Base-by-base conservation (phyloP, 2,113 vertebrate genomes). In the Ammodytes dubius region DNA sequence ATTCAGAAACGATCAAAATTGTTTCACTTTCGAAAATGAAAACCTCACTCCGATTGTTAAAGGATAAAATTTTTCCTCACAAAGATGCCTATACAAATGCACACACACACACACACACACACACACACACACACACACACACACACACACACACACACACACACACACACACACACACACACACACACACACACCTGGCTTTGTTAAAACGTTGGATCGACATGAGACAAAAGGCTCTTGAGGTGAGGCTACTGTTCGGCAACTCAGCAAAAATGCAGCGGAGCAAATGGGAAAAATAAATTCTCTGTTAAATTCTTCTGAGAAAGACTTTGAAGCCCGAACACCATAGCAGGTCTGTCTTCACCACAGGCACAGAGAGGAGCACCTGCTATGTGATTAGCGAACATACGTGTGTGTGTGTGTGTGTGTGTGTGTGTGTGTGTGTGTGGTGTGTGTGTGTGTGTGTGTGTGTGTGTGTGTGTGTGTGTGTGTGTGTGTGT, bases 381-480 rank as follows among this genome's bases (percentile, higher is more conserved):
- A 89, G 71, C 91, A 88, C 89, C 91, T 93, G 89, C 83, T 83
- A 53, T 40, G 74, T 83, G 80, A 83, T 79, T 19, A 81, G 13
- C 60, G 43, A 91, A 70, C 88, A 92, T 93, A n/a, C n/a, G n/a
- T n/a, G n/a, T n/a, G n/a, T n/a, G 15, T 7, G 50, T 57, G 50
- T 37, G 43, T 79, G 56, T 46, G 58, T 75, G 66, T 56, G 8
- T 45, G 27, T 70, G 61, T 64, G 46, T 65, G 60, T 42, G 60
- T 74, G 74, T 53, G 72, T 82, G 15, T 64, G 82, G 67, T 70
- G 47, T 66, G 61, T 52, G 67, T 79, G 77, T 61, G 73, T 84
- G 7, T 69, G 84, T 64, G 45, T 27, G 27, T 27, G 27, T 27
- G 27, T 27, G 27, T 27, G 27, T 27, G 27, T 27, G 27, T 27